Conservation (phyloP, 1,140 invertebrate species). For the Bombyx mori region ASM3026992v2 NC_085114.1:1817501-1818000, state of each 20-base stretch:
- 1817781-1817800: not conserved
- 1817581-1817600: slow-evolving; percentile 61
- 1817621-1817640: slow-evolving; percentile 41
- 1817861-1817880: no score
- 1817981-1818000: slow-evolving; percentile 39
- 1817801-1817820: slow-evolving; percentile 36
- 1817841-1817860: no score
- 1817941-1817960: not conserved
- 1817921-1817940: no score
- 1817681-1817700: slow-evolving; percentile 2
- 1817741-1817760: not conserved
- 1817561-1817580: slow-evolving; percentile 62
- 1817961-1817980: slow-evolving; percentile 25
- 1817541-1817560: slow-evolving; percentile 40
- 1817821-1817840: slow-evolving; percentile 16
- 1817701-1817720: not conserved
- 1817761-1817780: not conserved
- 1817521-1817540: slow-evolving; percentile 45
- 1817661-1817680: not conserved
- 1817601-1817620: slow-evolving; percentile 29
- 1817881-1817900: no score
- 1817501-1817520: slow-evolving; percentile 38
- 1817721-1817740: no score
- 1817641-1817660: no score
- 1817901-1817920: no score